Base-by-base conservation (phyloP, 1,140 invertebrate genomes). In the Amphibalanus amphitrite region DNA sequence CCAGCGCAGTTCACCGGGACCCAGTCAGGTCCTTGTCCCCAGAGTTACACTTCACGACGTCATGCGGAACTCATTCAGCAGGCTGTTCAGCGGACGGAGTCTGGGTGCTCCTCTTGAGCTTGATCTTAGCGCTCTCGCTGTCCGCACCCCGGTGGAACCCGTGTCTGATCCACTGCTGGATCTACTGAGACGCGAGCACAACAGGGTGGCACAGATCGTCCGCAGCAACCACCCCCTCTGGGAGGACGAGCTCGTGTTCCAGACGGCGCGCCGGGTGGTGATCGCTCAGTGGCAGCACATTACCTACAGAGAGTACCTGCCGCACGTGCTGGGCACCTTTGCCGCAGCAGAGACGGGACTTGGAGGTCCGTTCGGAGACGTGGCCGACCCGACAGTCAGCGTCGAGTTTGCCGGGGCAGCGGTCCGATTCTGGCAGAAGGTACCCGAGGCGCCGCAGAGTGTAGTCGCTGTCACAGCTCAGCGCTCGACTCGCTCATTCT, bases 181-280 rank as follows among this genome's bases (percentile, higher is more conserved):
- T 4, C 33, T 38, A 15, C 69, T 73, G 0, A 72, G 75, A 64
- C 82, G 93, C 0, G 88, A 95, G 75, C 93, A 97, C 78, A 96
- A 97, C 77, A 80, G 83, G 6, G 75, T 97, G 15, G 90, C 90
- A 0, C 76, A 78, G 0, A 77, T 82, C 25, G 79, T 97, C 13
- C 77, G 80, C 0, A 72, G 78, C 6, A 71, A 89, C 0, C 96
- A 97, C 83, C 88, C 90, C 0, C 78, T 84, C 59, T 97, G 94
- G 95, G 81, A 86, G 70, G 93, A 96, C 75, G 83, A 80, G 78
- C 84, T 72, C 17, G 69, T 87, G 0, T 87, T 79, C 74, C 83
- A 86, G 74, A 84, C 86, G 77, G 75, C 82, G 0, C 72, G 85
- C 69, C 79, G 81, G 70, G 82, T 86, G 69, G 77, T 85, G 0